Evolutionary conservation across 2,888 invertebrate species (phyloP).

Genomic region (Teinopalpus imperialis): DNA sequence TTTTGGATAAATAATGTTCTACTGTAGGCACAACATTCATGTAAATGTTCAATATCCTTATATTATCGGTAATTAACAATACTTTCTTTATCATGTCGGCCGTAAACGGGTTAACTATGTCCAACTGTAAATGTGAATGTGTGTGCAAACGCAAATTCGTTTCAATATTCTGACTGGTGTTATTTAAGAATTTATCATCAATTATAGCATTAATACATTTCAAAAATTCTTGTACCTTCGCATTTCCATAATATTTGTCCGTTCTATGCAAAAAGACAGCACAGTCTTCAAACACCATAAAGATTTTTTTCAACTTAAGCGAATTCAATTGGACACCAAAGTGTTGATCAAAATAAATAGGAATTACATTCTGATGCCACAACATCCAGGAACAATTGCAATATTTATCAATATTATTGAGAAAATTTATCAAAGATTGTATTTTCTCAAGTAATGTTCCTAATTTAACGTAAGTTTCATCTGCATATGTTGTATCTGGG

Average conservation of each 20-base stretch:
- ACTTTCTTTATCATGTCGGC: conserved; percentile 84
- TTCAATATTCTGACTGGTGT: conserved; percentile 93
- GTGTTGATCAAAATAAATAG: conserved; percentile 88
- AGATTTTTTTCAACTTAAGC: conserved; percentile 78
- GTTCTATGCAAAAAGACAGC: conserved; percentile 55
- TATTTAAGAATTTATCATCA: conserved; percentile 83
- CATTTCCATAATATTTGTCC: conserved; percentile 49
- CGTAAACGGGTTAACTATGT: conserved; percentile 87
- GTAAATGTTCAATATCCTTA: conserved; percentile 79
- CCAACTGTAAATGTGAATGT: conserved; percentile 93
- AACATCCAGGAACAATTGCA: conserved; percentile 90
- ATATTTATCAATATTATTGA: conserved; percentile 78
- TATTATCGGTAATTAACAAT: conserved; percentile 81
- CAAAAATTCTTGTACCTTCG: conserved; percentile 58
- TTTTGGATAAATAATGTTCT: conserved; percentile 95
- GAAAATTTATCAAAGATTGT: conserved; percentile 83
- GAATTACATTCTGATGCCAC: conserved; percentile 90
- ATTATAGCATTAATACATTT: conserved; percentile 64
- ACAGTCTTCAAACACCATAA: conserved; percentile 73
- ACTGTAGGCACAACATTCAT: conserved; percentile 86
- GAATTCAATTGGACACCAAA: conserved; percentile 85
- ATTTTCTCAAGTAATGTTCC: conserved; percentile 84
- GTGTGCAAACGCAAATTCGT: conserved; percentile 95
- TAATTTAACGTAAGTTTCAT: conserved; percentile 84
- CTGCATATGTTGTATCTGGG: conserved; percentile 82